Conservation (phyloP, 1,140 invertebrate genomes). For the Neotoxoptera formosana region DNA sequence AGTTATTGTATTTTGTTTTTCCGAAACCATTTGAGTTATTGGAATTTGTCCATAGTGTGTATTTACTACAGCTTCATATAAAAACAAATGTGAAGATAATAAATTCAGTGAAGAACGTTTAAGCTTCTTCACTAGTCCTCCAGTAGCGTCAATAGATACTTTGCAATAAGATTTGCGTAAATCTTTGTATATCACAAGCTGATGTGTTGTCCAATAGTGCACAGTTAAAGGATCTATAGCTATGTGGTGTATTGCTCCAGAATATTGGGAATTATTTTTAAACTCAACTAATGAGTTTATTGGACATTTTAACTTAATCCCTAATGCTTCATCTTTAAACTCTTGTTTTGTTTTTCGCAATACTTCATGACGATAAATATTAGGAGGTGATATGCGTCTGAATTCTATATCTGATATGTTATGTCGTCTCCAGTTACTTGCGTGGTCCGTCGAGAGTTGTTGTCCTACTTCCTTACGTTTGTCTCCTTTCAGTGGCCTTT, state of each 20-base stretch:
- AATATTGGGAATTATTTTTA: background rate
- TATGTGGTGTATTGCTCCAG: background rate
- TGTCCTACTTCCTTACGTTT: background rate
- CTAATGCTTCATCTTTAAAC: background rate
- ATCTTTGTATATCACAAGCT: background rate
- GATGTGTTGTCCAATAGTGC: constrained; percentile 1
- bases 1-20: too few relatives aligned
- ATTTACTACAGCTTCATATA: background rate
- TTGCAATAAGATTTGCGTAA: background rate
- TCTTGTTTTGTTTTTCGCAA: constrained; percentile 26
- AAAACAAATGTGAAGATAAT: background rate
- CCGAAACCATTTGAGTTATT: too few relatives aligned
- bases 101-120: background rate
- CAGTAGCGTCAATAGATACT: constrained; percentile 1
- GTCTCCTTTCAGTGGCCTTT: constrained; percentile 3
- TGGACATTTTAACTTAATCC: background rate
- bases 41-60: background rate
- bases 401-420: background rate
- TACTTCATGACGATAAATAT: background rate
- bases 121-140: background rate
- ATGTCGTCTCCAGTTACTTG: constrained; percentile 7
- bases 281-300: background rate
- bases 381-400: background rate
- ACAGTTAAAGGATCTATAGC: background rate
- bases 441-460: background rate